Evolutionary conservation across 2,113 vertebrate genomes (phyloP).

Genomic region (Megaceryle maxima): DNA sequence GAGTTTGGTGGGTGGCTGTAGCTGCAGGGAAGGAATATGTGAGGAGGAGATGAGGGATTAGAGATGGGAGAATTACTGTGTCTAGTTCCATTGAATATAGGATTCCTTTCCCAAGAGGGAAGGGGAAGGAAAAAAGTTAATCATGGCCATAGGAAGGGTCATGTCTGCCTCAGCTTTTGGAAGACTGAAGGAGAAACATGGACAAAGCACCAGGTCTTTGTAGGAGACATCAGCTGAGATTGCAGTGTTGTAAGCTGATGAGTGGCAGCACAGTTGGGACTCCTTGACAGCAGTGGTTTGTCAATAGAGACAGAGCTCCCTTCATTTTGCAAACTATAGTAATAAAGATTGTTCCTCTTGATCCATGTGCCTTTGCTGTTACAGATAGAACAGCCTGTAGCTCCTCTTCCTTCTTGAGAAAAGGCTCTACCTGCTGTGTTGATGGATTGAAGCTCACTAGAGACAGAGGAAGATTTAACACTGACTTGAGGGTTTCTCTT

Average conservation of each 20-base stretch:
- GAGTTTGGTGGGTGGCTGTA: not conserved
- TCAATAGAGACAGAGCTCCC: not conserved
- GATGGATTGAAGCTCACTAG: conserved; percentile 41
- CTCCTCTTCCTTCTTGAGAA: not conserved
- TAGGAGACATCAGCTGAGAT: not conserved
- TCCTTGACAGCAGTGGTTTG: not conserved
- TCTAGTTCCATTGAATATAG: not conserved
- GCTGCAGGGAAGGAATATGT: not conserved
- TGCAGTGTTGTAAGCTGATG: not conserved
- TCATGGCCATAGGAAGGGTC: not conserved
- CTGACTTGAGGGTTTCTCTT: conserved; percentile 20
- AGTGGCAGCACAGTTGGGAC: not conserved
- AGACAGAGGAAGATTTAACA: conserved; percentile 35
- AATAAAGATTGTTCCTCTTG: not conserved
- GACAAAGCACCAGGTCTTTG: not conserved
- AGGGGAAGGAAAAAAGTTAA: not conserved
- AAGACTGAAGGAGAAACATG: not conserved
- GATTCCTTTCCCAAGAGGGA: not conserved
- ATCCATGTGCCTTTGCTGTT: not conserved
- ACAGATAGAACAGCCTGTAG: not conserved
- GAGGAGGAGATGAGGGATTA: not conserved
- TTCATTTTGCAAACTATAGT: not conserved
- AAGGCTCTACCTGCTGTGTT: conserved; percentile 41
- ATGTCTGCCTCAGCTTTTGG: not conserved
- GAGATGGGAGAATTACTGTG: not conserved